A percentile compares a stretch with the other conserved stretches of the same genome.
phyloP scores from a whole-genome alignment of 1,140 invertebrate species.

The Glomeris maerens region DNA sequence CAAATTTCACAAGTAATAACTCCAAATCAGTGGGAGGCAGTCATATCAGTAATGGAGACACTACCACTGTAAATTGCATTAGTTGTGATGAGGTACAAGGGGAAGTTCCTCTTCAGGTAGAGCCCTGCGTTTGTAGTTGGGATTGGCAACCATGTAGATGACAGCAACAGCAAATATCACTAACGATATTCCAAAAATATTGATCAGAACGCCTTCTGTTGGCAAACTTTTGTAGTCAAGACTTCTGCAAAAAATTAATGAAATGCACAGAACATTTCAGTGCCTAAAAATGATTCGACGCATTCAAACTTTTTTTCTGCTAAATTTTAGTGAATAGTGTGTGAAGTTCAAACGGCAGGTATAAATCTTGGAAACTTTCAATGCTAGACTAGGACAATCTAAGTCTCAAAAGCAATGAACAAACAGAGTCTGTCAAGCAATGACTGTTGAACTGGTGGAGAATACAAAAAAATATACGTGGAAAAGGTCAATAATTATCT shows the following conservation, averaged over 20 bases:
- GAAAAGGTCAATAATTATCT: too few relatives aligned
- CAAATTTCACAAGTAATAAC: too few relatives aligned
- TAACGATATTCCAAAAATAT: constrained; percentile 59
- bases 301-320: not conserved
- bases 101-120: constrained; percentile 59
- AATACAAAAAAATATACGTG: too few relatives aligned
- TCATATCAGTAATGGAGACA: too few relatives aligned
- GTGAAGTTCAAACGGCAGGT: not conserved
- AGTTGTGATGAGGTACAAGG: constrained; percentile 25
- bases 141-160: constrained; percentile 56
- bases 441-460: too few relatives aligned
- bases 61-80: constrained; percentile 6
- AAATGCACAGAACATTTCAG: constrained; percentile 1
- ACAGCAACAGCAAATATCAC: constrained; percentile 52
- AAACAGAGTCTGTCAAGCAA: too few relatives aligned
- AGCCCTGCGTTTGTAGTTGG: constrained; percentile 51
- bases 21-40: not conserved
- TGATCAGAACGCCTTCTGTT: constrained; percentile 52
- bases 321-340: not conserved
- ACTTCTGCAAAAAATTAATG: constrained; percentile 7
- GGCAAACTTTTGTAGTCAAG: constrained; percentile 37
- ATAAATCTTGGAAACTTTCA: not conserved
- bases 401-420: too few relatives aligned
- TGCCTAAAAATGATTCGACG: too few relatives aligned
- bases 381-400: not conserved